Conservation (phyloP, 1,140 invertebrate genomes). For the Trachymyrmex cornetzi region DNA sequence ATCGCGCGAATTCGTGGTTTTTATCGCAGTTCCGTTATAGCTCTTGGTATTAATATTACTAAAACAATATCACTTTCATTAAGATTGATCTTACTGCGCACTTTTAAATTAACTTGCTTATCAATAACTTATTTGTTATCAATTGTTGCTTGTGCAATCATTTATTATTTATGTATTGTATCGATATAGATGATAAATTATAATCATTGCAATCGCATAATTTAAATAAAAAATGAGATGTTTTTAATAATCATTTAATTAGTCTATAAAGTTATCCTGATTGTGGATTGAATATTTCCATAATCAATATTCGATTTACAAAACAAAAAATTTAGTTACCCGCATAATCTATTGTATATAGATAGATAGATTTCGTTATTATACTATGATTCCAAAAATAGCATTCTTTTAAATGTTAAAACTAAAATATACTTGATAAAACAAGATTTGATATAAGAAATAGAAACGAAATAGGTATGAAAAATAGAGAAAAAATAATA, state of each 20-base stretch:
- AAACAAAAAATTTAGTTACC: background rate
- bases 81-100: background rate
- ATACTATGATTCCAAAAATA: too few species aligned
- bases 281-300: background rate
- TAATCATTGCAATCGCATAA: background rate
- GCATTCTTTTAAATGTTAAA: too few species aligned
- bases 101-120: background rate
- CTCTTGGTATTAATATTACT: background rate
- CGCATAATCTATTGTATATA: background rate
- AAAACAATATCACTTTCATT: background rate
- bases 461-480: too few species aligned
- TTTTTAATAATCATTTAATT: background rate
- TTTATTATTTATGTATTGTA: background rate
- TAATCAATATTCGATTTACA: background rate
- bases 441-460: too few species aligned
- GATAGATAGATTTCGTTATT: too few species aligned
- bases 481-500: too few species aligned
- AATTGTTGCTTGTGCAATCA: background rate
- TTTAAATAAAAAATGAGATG: background rate
- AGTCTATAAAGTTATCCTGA: background rate
- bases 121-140: background rate
- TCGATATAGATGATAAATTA: background rate
- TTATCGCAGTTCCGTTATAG: background rate
- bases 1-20: conserved; percentile 10
- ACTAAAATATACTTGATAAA: too few species aligned